These are phyloP conservation scores for Fistularia tabacaria DNA, from an alignment of 2,797 vertebrate genomes.

Conservation along the genomic window DNA sequence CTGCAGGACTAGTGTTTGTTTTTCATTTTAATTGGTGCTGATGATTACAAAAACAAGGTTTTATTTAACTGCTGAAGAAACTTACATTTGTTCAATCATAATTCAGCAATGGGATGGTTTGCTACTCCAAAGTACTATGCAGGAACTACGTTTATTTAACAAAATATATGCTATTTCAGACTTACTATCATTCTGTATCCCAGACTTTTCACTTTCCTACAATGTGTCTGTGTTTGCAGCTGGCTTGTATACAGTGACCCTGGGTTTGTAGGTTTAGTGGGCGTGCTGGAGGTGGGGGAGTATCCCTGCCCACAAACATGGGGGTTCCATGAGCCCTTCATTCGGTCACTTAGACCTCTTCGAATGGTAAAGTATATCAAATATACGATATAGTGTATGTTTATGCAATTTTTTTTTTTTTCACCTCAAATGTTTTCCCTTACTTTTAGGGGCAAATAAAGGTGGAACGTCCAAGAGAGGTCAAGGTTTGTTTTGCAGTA, in stretches of 20 bases:
- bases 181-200: too few relatives aligned
- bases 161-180: too few relatives aligned
- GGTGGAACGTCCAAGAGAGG: slow-evolving; percentile 84
- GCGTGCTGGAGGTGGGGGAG: slow-evolving; percentile 86
- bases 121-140: too few relatives aligned
- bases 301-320: slow-evolving; percentile 87
- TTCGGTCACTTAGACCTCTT: slow-evolving; percentile 89
- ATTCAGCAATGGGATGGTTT: too few relatives aligned
- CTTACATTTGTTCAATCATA: too few relatives aligned
- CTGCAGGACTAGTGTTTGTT: slow-evolving; percentile 22
- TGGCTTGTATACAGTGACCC: slow-evolving; percentile 92
- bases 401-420: background rate
- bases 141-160: too few relatives aligned
- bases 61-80: background rate
- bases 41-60: slow-evolving; percentile 4
- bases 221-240: slow-evolving; percentile 59
- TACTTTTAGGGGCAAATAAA: slow-evolving; percentile 83
- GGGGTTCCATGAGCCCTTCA: slow-evolving; percentile 84
- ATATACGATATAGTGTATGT: background rate
- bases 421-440: slow-evolving; percentile 13
- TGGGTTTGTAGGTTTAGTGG: slow-evolving; percentile 83
- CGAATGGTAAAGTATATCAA: slow-evolving; percentile 80
- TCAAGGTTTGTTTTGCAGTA: slow-evolving; percentile 78
- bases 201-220: background rate
- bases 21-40: slow-evolving; percentile 20